Evolutionary conservation across 1,140 invertebrate species (phyloP), one percentile per base, ranked within the genome.

Genomic region (Chlorops oryzae): DNA sequence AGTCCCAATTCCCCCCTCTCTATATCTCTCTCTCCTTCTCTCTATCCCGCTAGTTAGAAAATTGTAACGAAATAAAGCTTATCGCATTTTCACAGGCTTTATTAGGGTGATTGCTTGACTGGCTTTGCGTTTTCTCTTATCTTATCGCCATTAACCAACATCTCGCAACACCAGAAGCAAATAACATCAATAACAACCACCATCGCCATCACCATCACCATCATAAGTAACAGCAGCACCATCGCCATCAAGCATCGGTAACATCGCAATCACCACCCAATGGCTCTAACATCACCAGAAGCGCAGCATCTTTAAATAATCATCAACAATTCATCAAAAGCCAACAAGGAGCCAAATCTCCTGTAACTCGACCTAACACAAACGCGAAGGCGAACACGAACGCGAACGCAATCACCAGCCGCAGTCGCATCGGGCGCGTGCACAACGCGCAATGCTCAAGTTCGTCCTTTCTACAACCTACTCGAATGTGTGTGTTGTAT

Each of bases 11-110:
- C 15, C 28, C 15, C 28, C 15, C 28, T 32, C 28, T 15, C 28
- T 32, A 9, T 32, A 15, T 32, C 28, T 32, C 28, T 15, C 28
- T 15, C 15, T 15, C 28, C 28, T 15, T 32, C 28, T n/a, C n/a
- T n/a, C n/a, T n/a, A n/a, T n/a, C n/a, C n/a, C n/a, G 59, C 62
- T 62, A 35, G 53, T 55, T 62, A 64, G 64, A 65, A 64, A 61
- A n/a, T n/a, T n/a, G n/a, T n/a, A n/a, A n/a, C n/a, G n/a, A 59
- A 65, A 65, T 62, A 59, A 62, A 60, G 65, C 64, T 67, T 67
- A 67, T 67, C 64, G 64, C 65, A 63, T 67, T 62, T 67, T 67
- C 54, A 67, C 64, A 67, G 64, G 54, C 63, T 63, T 62, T n/a
- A n/a, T n/a, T n/a, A n/a, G n/a, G n/a, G n/a, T n/a, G n/a, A n/a